Evolutionary conservation across 2,113 vertebrate species (phyloP), one percentile per base, ranked within the genome.

Genomic region (Pygoscelis antarcticus): DNA sequence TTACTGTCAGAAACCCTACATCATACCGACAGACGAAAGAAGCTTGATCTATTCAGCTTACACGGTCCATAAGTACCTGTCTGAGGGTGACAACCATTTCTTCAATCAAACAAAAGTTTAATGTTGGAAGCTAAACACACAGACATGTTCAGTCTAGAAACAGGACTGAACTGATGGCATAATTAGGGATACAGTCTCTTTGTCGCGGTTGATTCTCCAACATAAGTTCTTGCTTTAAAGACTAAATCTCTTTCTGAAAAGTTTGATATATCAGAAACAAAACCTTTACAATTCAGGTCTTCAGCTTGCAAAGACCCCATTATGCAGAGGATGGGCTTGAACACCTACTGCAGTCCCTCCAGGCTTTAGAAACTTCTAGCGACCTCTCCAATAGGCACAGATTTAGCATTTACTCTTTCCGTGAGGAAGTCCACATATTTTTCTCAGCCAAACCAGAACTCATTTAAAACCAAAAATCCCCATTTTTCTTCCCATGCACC

Each of bases 111-210:
- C 27, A 71, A 5, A 90, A 78, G 23, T 60, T 86, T 55, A 36
- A 71, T 42, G 58, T 72, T 61, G 25, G 61, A 92, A 91, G 36
- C 30, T 85, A 89, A 94, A 57, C 22, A 66, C 11, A 19, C 58
- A 82, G 69, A 52, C 94, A 40, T 52, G 88, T 89, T 82, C 66
- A 19, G 82, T 72, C 93, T 94, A 85, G 92, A 92, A 92, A 82
- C 16, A 66, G 27, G 47, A 82, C 2, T 72, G 55, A 89, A 79
- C 5, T 21, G 52, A 79, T 69, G 57, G 68, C 26, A 79, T 83
- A 95, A 91, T 68, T 65, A 80, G 16, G 70, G 55, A 77, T 66
- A 94, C 84, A 64, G 42, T 65, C 36, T 78, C 64, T 68, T 61
- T 85, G 40, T 68, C 61, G 34, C 8, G 17, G 36, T 23, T 89